phyloP scores from a whole-genome alignment of 2,113 vertebrate species.

The Centropus unirufus region DNA sequence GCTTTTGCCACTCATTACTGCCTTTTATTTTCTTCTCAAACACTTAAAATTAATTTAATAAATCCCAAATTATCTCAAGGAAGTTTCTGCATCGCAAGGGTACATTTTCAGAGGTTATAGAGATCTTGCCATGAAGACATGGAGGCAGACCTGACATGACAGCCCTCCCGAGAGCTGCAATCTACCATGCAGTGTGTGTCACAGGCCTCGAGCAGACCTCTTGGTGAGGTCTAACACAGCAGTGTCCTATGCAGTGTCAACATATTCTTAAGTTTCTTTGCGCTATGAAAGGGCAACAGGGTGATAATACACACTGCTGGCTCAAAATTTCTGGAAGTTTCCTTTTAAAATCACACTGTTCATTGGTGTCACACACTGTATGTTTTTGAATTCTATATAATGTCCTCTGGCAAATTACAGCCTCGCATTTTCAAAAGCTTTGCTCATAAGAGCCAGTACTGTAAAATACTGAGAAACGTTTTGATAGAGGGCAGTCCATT shows the following conservation, averaged over 20 bases:
- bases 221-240: fast-evolving
- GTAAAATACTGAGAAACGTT: neutral
- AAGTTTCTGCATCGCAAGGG: neutral
- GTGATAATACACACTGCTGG: neutral
- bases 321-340: neutral
- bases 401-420: neutral
- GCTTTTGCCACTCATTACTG: neutral
- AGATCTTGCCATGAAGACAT: neutral
- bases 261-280: neutral
- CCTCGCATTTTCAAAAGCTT: neutral
- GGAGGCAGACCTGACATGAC: neutral
- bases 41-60: neutral
- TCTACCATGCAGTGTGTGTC: fast-evolving
- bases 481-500: neutral
- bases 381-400: neutral
- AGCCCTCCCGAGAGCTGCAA: neutral
- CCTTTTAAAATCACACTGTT: neutral
- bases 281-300: neutral
- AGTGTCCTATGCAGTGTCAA: too few species aligned
- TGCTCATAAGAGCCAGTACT: neutral
- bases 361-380: neutral
- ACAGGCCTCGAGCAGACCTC: neutral
- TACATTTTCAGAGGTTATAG: neutral
- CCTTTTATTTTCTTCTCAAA: neutral
- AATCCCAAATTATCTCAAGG: neutral